Conservation (phyloP, 2,797 vertebrate species). For the Iguana delicatissima region DNA sequence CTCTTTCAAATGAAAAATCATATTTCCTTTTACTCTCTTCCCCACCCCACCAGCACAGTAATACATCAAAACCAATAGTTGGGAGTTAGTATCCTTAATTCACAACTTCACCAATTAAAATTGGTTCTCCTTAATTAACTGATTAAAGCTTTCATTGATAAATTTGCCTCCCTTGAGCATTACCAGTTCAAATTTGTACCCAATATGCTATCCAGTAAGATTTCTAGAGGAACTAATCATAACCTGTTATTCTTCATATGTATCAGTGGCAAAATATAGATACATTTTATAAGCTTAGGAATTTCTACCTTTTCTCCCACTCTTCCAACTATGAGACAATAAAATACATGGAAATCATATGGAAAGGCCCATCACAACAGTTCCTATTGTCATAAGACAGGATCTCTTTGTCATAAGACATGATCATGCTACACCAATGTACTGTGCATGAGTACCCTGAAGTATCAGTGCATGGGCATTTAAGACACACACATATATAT, state of each 20-base stretch:
- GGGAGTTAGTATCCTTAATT: not conserved
- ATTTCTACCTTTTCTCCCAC: slow-evolving; percentile 35
- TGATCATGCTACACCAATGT: too few relatives aligned
- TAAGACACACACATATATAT: not conserved
- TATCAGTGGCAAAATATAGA: slow-evolving; percentile 24
- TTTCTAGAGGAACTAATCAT: slow-evolving; percentile 48
- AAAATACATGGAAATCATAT: slow-evolving; percentile 36
- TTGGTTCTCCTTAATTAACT: not conserved
- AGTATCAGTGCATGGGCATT: not conserved
- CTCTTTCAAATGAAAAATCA: not conserved
- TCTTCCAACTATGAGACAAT: slow-evolving; percentile 20
- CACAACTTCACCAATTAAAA: not conserved
- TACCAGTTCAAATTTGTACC: not conserved
- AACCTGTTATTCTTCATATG: slow-evolving; percentile 51
- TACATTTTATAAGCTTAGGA: slow-evolving; percentile 49
- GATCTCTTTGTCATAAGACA: not conserved
- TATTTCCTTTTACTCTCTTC: not conserved
- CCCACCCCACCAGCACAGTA: not conserved
- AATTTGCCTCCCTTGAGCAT: slow-evolving; percentile 22
- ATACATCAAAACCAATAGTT: not conserved
- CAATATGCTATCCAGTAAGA: slow-evolving; percentile 41
- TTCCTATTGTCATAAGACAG: slow-evolving; percentile 14
- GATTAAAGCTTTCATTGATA: slow-evolving; percentile 16
- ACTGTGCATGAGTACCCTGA: not conserved
- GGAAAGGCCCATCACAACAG: slow-evolving; percentile 36